These are phyloP conservation scores for Lateolabrax maculatus DNA, from an alignment of 2,797 vertebrate genomes.

Conservation along the genomic window DNA sequence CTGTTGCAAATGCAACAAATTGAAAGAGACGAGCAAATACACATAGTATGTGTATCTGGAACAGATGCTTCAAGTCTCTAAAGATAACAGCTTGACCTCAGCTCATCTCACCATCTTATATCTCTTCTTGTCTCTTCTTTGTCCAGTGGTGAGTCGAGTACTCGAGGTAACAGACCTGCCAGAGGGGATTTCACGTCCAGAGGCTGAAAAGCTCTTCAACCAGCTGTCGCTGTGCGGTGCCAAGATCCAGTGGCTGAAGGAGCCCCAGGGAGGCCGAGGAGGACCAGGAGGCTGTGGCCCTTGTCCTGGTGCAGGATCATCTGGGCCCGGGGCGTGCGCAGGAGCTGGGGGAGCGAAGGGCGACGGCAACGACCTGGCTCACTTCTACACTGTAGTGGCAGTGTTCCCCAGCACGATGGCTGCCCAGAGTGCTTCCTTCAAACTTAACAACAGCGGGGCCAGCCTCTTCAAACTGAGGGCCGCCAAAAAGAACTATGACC, in stretches of 20 bases:
- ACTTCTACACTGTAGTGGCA: slow-evolving; percentile 98
- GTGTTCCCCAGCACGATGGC: slow-evolving; percentile 98
- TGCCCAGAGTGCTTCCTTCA: slow-evolving; percentile 97
- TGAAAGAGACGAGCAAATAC: background rate
- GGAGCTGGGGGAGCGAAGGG: slow-evolving; percentile 85
- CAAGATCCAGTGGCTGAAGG: slow-evolving; percentile 99
- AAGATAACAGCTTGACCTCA: background rate
- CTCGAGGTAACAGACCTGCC: slow-evolving; percentile 98
- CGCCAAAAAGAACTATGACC: slow-evolving; percentile 98
- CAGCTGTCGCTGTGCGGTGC: slow-evolving; percentile 97
- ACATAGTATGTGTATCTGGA: background rate
- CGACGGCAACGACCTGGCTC: slow-evolving; percentile 91
- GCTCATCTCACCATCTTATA: background rate
- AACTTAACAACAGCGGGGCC: slow-evolving; percentile 95
- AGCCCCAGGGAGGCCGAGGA: slow-evolving; percentile 91
- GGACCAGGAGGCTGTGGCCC: slow-evolving; percentile 75
- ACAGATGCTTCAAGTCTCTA: background rate
- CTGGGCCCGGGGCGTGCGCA: slow-evolving; percentile 57
- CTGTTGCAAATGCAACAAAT: background rate
- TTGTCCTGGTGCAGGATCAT: slow-evolving; percentile 49
- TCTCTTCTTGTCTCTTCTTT: slow-evolving; percentile 13
- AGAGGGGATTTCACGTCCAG: slow-evolving; percentile 95
- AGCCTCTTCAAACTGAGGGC: slow-evolving; percentile 97
- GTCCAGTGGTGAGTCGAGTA: slow-evolving; percentile 93
- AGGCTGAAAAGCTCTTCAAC: slow-evolving; percentile 98